A percentile compares a stretch with the other conserved stretches of the same genome.
Conservation (phyloP, 2,113 vertebrate genomes). For the Notothenia coriiceps region DNA sequence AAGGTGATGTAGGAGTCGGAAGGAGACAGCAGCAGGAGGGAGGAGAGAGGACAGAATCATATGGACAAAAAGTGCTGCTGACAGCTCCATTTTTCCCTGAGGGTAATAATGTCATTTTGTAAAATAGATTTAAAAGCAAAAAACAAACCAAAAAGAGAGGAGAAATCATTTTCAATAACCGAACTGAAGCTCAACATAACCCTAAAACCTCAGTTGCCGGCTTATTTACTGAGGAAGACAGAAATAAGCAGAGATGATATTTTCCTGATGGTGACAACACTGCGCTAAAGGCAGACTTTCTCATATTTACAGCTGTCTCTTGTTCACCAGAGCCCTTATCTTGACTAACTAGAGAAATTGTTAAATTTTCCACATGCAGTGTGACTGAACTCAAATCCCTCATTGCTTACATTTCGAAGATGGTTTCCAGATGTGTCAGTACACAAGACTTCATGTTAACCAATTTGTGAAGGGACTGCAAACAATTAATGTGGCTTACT, state of each 20-base stretch:
- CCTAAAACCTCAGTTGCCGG: neutral
- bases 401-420: constrained; percentile 14
- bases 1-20: constrained; percentile 48
- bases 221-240: constrained; percentile 23
- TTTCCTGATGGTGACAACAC: constrained; percentile 6
- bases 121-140: constrained; percentile 37
- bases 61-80: constrained; percentile 34
- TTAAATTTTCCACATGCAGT: neutral
- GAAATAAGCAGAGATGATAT: constrained; percentile 4
- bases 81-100: constrained; percentile 40
- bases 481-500: constrained; percentile 22
- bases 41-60: constrained; percentile 29
- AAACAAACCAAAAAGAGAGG: constrained; percentile 25
- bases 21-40: constrained; percentile 32
- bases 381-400: constrained; percentile 20
- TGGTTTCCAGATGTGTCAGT: constrained; percentile 14
- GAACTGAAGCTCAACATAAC: neutral
- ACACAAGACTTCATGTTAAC: constrained; percentile 7
- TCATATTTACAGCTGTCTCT: constrained; percentile 24
- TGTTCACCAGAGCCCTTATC: constrained; percentile 7
- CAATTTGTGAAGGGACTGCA: neutral
- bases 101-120: constrained; percentile 33
- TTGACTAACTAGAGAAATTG: constrained; percentile 6
- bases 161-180: constrained; percentile 24
- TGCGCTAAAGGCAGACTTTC: constrained; percentile 2